These are phyloP conservation scores for Phoebastria nigripes DNA, from an alignment of 2,797 vertebrate species.

Conservation along the genomic window DNA sequence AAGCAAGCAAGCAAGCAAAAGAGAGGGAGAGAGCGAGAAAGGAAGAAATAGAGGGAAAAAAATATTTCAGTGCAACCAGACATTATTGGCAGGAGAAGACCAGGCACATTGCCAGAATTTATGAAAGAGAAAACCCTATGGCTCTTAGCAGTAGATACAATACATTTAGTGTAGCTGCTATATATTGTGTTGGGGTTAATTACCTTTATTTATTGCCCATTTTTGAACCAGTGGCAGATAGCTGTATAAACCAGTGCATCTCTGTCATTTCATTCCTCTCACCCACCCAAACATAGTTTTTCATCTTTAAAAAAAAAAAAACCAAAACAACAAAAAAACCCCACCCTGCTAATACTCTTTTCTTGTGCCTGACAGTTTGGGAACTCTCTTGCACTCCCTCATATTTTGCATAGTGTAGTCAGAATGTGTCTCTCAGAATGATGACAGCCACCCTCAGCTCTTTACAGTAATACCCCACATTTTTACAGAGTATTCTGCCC, in stretches of 20 bases:
- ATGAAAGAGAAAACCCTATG: background rate
- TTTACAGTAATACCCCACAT: background rate
- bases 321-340: background rate
- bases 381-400: background rate
- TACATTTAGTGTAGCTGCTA: background rate
- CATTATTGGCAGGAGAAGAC: background rate
- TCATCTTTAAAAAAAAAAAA: background rate
- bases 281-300: background rate
- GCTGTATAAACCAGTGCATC: background rate
- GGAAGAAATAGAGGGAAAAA: background rate
- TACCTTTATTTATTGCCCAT: background rate
- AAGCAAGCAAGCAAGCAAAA: fast-evolving
- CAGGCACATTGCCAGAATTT: background rate
- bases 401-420: background rate
- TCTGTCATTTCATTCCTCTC: background rate
- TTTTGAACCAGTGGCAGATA: background rate
- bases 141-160: background rate
- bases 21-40: background rate
- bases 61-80: background rate
- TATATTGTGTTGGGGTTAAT: background rate
- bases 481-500: background rate
- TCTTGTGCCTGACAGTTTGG: background rate
- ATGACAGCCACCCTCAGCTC: background rate
- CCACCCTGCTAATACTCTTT: background rate
- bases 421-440: background rate